These are phyloP conservation scores for Lerista edwardsae DNA, from an alignment of 2,797 vertebrate species.

Conservation along the genomic window DNA sequence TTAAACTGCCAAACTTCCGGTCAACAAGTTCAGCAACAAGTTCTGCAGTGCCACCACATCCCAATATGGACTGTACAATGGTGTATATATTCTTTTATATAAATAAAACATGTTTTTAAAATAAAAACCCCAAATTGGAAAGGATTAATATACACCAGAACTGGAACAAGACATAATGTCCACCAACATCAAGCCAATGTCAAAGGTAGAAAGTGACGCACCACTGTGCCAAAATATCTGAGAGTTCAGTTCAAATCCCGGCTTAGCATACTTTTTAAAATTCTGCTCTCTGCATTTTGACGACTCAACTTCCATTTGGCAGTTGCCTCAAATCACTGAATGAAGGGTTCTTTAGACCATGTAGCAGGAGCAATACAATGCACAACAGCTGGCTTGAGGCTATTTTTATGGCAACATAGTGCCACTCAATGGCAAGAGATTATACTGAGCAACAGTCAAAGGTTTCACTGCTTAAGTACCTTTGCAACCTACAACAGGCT, in stretches of 20 bases:
- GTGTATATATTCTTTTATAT: no score
- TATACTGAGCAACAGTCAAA: background rate
- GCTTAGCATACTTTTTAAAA: background rate
- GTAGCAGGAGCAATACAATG: background rate
- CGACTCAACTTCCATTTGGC: background rate
- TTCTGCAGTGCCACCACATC: no score
- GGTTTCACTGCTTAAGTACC: background rate
- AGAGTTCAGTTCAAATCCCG: background rate
- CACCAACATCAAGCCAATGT: background rate
- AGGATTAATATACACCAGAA: background rate
- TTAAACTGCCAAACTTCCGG: no score
- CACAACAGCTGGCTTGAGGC: background rate
- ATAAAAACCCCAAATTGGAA: background rate
- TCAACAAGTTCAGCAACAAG: no score
- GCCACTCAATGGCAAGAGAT: background rate
- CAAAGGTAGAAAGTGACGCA: background rate
- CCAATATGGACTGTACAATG: no score
- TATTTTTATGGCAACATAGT: background rate
- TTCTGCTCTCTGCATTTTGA: background rate
- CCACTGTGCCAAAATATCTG: background rate
- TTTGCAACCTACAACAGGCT: background rate
- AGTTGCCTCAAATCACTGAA: background rate
- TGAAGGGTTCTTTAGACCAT: background rate
- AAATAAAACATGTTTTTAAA: no score
- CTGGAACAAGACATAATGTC: background rate